Percentiles rank a stretch among this genome's conserved stretches.
Evolutionary conservation across 2,797 vertebrate species (phyloP).

Genomic region (Sebastes matsubarae): DNA sequence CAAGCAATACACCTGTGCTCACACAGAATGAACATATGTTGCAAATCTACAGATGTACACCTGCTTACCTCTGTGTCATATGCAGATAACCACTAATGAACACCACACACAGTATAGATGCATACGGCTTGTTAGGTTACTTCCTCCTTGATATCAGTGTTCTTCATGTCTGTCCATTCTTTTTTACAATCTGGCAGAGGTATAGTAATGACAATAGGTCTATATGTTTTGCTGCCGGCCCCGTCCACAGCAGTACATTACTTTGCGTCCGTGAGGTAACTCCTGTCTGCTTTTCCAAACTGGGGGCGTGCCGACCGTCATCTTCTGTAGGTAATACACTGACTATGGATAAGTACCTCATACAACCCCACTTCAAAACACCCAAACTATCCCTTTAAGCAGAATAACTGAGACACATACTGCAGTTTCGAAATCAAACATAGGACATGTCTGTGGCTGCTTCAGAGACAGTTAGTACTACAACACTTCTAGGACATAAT

Average conservation of each 20-base stretch:
- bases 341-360: too few species aligned
- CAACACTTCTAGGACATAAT: not conserved
- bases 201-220: not conserved
- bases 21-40: slow-evolving; percentile 25
- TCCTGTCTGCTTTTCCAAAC: too few species aligned
- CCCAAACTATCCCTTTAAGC: fast-evolving
- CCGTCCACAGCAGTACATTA: too few species aligned
- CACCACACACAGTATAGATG: not conserved
- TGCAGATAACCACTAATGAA: slow-evolving; percentile 24
- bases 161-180: not conserved
- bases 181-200: not conserved
- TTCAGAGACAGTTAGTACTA: not conserved
- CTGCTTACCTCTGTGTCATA: slow-evolving; percentile 1
- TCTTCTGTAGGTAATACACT: too few species aligned
- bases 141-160: not conserved
- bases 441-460: not conserved
- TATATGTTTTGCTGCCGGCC: too few species aligned
- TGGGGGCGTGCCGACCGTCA: too few species aligned
- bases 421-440: not conserved
- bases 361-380: too few species aligned
- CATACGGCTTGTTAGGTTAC: not conserved
- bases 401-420: too few species aligned
- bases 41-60: slow-evolving; percentile 15
- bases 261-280: too few species aligned
- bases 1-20: slow-evolving; percentile 8